Evolutionary conservation across 2,113 vertebrate species (phyloP).

Genomic region (Calidris pugnax): DNA sequence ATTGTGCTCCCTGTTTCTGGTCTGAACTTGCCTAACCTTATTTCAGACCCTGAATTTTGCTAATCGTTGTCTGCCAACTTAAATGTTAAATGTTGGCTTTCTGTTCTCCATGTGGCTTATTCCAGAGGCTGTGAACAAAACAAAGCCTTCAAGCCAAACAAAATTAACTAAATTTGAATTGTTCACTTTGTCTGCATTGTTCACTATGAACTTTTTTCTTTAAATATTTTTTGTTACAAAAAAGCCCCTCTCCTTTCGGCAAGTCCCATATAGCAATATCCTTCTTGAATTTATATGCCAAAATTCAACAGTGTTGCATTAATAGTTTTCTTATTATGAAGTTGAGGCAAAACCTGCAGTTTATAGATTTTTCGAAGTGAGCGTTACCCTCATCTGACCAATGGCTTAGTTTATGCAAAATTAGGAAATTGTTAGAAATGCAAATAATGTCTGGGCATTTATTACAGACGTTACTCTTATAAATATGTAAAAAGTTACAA

Average conservation of each 20-base stretch:
- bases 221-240: not conserved
- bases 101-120: not conserved
- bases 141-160: not conserved
- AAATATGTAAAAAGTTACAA: not conserved
- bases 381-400: not conserved
- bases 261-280: not conserved
- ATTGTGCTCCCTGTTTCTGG: not conserved
- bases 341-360: not conserved
- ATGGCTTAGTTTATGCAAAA: not conserved
- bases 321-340: not conserved
- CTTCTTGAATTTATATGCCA: not conserved
- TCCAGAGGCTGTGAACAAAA: not conserved
- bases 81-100: not conserved
- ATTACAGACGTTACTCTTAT: not conserved
- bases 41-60: not conserved
- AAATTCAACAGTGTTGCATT: not conserved
- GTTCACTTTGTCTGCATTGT: not conserved
- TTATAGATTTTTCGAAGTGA: not conserved
- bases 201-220: not conserved
- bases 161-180: not conserved
- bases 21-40: not conserved
- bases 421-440: not conserved
- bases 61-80: not conserved
- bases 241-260: accelerated
- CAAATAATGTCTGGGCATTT: not conserved